Evolutionary conservation across 30 jellyfish, hydroid and myxozoan genomes (phyloP), one percentile per base, ranked within the genome.

Genomic region (Clytia hemisphaerica): DNA sequence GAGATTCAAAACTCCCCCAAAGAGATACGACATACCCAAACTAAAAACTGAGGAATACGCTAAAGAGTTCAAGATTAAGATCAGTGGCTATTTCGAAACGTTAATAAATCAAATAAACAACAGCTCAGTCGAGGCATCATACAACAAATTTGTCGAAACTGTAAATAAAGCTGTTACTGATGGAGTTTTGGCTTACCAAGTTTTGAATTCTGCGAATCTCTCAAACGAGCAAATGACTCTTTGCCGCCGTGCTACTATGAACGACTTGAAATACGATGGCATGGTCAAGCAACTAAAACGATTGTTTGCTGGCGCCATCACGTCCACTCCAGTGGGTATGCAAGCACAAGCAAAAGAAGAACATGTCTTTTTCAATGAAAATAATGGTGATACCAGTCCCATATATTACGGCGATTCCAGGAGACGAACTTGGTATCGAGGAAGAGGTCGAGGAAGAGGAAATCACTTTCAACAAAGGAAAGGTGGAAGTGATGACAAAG

Each of bases 171-270:
- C n/a, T n/a, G n/a, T n/a, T n/a, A 72, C 28, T 63, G 66, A 72
- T 37, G 84, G 78, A 34, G 84, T 54, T n/a, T 65, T 32, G 44
- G 78, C 84, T 62, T 55, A 72, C 34, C 37, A 66, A 37, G 84
- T 72, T 33, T 72, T 55, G 49, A 72, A 55, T 49, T 72, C 84
- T 12, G 84, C 84, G 34, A 72, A 72, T 58, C 66, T 72, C 3
- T 47, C 77, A 47, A n/a, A n/a, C n/a, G n/a, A n/a, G n/a, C n/a
- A n/a, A 55, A 55, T 67, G 75, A 67, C 72, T 16, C 69, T 74
- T 34, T 10, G 76, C 14, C 72, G 86, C 47, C n/a, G n/a, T n/a
- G 86, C 86, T 6, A 60, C 78, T n/a, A 58, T 60, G 29, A 57
- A 1, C 25, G 63, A 62, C 38, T 37, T 74, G 57, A 58, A 74